Conservation (phyloP, 1,140 invertebrate genomes). For the Helicoverpa zea region DNA sequence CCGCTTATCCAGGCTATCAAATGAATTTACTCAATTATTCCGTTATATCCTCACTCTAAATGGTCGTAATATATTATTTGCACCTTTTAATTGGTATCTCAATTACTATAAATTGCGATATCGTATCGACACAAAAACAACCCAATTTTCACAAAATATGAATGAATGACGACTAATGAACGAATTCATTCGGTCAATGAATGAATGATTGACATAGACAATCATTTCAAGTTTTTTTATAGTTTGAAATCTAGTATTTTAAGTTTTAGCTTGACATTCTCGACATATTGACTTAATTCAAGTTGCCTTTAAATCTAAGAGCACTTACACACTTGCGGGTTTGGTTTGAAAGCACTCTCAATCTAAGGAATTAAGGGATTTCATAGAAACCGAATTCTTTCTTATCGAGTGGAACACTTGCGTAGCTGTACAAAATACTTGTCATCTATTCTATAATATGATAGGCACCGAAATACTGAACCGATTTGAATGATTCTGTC, state of each 20-base stretch:
- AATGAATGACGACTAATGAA: conserved; percentile 47
- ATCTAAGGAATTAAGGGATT: too few species aligned
- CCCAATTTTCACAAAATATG: conserved; percentile 65
- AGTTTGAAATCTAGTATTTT: not conserved
- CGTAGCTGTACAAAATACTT: too few species aligned
- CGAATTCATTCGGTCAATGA: not conserved
- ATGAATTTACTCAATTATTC: conserved; percentile 42
- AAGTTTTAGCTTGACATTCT: not conserved
- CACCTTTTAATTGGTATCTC: conserved; percentile 49
- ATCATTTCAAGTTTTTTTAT: not conserved
- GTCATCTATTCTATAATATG: too few species aligned
- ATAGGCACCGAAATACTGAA: too few species aligned
- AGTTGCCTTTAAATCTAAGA: not conserved
- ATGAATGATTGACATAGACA: conserved; percentile 44
- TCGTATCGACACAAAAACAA: conserved; percentile 67
- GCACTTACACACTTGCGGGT: too few species aligned
- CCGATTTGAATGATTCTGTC: too few species aligned
- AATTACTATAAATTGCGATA: conserved; percentile 49
- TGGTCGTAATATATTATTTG: conserved; percentile 41
- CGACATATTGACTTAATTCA: not conserved
- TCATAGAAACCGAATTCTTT: too few species aligned
- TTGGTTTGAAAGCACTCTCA: too few species aligned
- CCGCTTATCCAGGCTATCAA: conserved; percentile 54
- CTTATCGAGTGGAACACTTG: too few species aligned
- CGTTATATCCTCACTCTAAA: conserved; percentile 32